phyloP scores from a whole-genome alignment of 2,888 invertebrate genomes.

The Aspidiotus destructor region DNA sequence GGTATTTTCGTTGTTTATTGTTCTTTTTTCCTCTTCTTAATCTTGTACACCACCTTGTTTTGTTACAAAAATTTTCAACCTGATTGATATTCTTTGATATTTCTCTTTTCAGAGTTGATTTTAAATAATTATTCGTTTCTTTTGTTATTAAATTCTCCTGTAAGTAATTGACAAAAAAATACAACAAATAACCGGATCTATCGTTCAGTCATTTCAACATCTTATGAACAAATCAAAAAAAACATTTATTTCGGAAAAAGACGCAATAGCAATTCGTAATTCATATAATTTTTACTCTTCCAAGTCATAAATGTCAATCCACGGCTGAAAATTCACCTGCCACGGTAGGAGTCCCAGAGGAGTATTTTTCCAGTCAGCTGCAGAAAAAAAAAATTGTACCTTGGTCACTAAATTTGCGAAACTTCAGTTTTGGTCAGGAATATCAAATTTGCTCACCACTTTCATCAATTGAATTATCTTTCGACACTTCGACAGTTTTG shows the following conservation, averaged over 20 bases:
- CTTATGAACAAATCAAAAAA: too few species aligned
- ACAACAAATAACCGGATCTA: too few species aligned
- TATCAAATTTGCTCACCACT: not conserved
- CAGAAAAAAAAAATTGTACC: not conserved
- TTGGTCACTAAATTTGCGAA: not conserved
- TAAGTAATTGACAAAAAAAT: too few species aligned
- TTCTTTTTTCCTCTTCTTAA: not conserved
- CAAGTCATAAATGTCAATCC: conserved; percentile 10
- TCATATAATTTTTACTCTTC: not conserved
- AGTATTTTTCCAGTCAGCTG: conserved; percentile 20
- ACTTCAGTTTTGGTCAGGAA: not conserved
- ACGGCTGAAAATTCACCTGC: conserved; percentile 21
- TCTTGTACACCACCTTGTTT: not conserved
- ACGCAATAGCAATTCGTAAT: not conserved
- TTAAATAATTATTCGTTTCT: too few species aligned
- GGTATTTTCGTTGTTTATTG: not conserved
- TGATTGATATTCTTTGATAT: too few species aligned
- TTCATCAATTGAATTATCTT: not conserved
- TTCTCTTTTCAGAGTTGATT: too few species aligned
- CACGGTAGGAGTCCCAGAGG: conserved; percentile 25
- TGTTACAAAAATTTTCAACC: too few species aligned
- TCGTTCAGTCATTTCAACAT: too few species aligned
- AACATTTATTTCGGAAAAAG: too few species aligned
- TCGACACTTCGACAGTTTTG: too few species aligned
- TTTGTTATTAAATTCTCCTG: too few species aligned